Evolutionary conservation across 1,140 invertebrate genomes (phyloP), one percentile per base, ranked within the genome.

Genomic region (Dendroctonus ponderosae): DNA sequence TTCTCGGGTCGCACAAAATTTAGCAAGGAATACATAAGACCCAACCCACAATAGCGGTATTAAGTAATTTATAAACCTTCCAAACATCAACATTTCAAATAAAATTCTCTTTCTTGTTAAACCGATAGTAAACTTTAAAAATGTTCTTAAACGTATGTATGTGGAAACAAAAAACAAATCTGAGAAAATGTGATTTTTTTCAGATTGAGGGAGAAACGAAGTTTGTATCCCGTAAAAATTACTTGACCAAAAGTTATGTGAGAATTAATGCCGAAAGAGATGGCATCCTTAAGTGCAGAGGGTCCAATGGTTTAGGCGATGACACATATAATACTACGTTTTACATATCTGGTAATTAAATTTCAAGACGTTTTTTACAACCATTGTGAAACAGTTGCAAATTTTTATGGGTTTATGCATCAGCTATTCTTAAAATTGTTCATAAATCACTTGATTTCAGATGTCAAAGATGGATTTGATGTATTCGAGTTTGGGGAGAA

Each of bases 401-500:
- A 14, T 2, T n/a, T n/a, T n/a, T n/a, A n/a, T n/a, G n/a, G n/a
- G n/a, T n/a, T 46, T 4, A 11, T 46, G 44, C 26, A 46, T 46
- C 44, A 11, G 44, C 12, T 46, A 46, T 1, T 46, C 4, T 11
- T 26, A 1, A 26, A 26, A 26, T 26, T 26, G 1, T 26, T 26
- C 3, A 26, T 26, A 26, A 26, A 26, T 26, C 26, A 26, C 53
- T 68, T 66, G 59, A 66, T 66, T 68, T 15, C 37, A 79, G 80
- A 83, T 74, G 74, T 80, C 49, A 69, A 74, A 44, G 67, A 78
- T 56, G 76, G 75, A 14, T 80, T 79, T 15, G 78, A 77, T 15
- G 77, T 83, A 53, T 78, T 76, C 14, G 75, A 79, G 43, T 74
- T 80, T 11, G 76, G 77, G 56, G 61, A 71, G 57, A 51, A 46